Evolutionary conservation across 2,888 invertebrate genomes (phyloP).

Genomic region (Eristalis pertinax): DNA sequence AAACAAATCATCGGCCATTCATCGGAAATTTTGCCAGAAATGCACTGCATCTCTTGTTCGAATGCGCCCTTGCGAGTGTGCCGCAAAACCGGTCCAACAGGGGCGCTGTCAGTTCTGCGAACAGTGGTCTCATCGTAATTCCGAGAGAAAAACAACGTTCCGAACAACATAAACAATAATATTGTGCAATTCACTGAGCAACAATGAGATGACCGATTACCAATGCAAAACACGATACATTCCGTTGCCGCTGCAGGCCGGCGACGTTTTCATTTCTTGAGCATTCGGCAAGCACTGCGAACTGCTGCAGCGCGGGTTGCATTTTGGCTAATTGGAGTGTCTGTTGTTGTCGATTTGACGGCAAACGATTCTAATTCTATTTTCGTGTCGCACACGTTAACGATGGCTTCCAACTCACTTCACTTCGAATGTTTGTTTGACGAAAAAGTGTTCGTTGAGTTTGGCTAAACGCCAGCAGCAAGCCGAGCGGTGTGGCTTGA

Average conservation of each 20-base stretch:
- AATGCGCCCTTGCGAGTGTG: background rate
- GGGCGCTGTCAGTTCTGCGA: background rate
- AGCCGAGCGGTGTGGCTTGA: slow-evolving; percentile 40
- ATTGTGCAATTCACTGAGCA: slow-evolving; percentile 40
- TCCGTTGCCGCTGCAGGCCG: background rate
- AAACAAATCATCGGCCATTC: background rate
- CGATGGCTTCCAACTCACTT: background rate
- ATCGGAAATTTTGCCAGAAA: background rate
- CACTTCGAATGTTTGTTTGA: background rate
- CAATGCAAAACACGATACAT: slow-evolving; percentile 32
- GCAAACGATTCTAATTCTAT: slow-evolving; percentile 5
- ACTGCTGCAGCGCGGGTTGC: slow-evolving; percentile 1
- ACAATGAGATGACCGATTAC: slow-evolving; percentile 32
- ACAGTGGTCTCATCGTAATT: background rate
- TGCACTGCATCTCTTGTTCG: background rate
- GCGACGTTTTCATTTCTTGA: background rate
- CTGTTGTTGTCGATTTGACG: slow-evolving; percentile 26
- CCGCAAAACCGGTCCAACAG: background rate
- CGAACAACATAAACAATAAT: slow-evolving; percentile 35
- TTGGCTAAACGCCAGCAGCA: slow-evolving; percentile 46
- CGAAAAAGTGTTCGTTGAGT: slow-evolving; percentile 13
- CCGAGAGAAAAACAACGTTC: background rate
- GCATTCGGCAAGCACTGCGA: background rate
- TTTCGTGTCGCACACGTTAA: slow-evolving; percentile 9
- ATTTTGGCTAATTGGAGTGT: slow-evolving; percentile 59